Conservation (phyloP, 1,140 invertebrate species). For the Drosophila subobscura region DNA sequence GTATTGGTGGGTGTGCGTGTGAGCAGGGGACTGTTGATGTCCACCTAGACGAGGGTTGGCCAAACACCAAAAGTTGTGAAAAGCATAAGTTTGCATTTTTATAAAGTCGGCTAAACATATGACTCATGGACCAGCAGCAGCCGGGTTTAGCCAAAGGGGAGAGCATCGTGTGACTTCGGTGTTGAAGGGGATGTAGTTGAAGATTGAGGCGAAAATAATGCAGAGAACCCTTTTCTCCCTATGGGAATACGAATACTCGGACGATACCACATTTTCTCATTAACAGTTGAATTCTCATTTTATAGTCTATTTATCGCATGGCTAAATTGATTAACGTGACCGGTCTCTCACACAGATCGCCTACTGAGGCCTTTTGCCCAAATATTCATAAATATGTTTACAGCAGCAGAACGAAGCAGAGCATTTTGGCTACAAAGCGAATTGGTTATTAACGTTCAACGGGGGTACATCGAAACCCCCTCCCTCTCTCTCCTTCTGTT, state of each 20-base stretch:
- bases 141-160: neutral
- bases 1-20: conserved; percentile 55
- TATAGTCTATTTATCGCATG: conserved; percentile 46
- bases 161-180: conserved; percentile 15
- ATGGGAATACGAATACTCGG: neutral
- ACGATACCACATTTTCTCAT: neutral
- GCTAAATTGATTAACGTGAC: conserved; percentile 58
- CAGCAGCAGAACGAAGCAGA: conserved; percentile 34
- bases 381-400: conserved; percentile 77
- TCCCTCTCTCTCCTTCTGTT: conserved; percentile 6
- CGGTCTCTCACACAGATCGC: neutral
- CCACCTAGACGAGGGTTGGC: conserved; percentile 39
- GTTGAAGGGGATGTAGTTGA: conserved; percentile 42
- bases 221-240: neutral
- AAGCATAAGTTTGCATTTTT: conserved; percentile 82
- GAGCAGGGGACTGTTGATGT: conserved; percentile 20
- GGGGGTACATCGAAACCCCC: neutral
- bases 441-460: conserved; percentile 73
- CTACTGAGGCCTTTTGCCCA: conserved; percentile 52
- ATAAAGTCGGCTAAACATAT: conserved; percentile 74
- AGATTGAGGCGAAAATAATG: conserved; percentile 21
- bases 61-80: conserved; percentile 69
- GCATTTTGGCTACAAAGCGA: conserved; percentile 70
- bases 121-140: conserved; percentile 16
- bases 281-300: conserved; percentile 16